These are phyloP conservation scores for Neelides sp. DNA, from an alignment of 1,140 invertebrate genomes.

Conservation along the genomic window DNA sequence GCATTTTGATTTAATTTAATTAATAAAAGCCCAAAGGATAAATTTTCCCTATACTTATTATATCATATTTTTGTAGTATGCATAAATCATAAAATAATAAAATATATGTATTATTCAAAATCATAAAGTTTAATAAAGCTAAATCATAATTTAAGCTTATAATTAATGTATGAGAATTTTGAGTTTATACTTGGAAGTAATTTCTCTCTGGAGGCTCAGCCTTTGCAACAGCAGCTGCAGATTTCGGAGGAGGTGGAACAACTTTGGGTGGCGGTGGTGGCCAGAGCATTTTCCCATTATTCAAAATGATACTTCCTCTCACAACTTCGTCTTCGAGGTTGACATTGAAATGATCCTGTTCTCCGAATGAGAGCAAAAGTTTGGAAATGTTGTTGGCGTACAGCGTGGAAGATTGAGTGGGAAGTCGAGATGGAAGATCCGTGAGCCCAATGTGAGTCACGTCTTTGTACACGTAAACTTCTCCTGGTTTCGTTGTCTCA, in stretches of 20 bases:
- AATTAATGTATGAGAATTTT: constrained; percentile 52
- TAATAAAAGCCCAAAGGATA: too few relatives aligned
- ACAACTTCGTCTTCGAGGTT: constrained; percentile 76
- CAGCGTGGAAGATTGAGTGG: constrained; percentile 71
- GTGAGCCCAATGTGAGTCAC: constrained; percentile 76
- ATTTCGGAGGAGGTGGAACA: constrained; percentile 36
- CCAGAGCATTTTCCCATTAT: constrained; percentile 63
- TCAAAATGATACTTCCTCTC: constrained; percentile 61
- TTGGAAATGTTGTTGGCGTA: constrained; percentile 86
- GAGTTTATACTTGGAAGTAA: constrained; percentile 44
- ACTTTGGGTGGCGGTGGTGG: constrained; percentile 54
- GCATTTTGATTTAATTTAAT: too few relatives aligned
- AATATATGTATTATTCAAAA: too few relatives aligned
- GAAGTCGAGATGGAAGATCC: constrained; percentile 68
- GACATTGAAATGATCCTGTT: constrained; percentile 52
- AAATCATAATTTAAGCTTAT: constrained; percentile 53
- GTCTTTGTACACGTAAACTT: constrained; percentile 60
- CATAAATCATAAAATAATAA: too few relatives aligned
- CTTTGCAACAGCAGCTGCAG: constrained; percentile 37
- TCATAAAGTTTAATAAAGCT: too few relatives aligned
- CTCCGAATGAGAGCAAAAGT: constrained; percentile 63
- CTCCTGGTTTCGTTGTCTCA: constrained; percentile 57
- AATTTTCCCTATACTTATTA: too few relatives aligned
- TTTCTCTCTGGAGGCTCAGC: constrained; percentile 39
- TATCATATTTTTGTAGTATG: too few relatives aligned